These are phyloP conservation scores for Pyrgilauda ruficollis DNA, from an alignment of 2,113 vertebrate genomes.

Conservation along the genomic window DNA sequence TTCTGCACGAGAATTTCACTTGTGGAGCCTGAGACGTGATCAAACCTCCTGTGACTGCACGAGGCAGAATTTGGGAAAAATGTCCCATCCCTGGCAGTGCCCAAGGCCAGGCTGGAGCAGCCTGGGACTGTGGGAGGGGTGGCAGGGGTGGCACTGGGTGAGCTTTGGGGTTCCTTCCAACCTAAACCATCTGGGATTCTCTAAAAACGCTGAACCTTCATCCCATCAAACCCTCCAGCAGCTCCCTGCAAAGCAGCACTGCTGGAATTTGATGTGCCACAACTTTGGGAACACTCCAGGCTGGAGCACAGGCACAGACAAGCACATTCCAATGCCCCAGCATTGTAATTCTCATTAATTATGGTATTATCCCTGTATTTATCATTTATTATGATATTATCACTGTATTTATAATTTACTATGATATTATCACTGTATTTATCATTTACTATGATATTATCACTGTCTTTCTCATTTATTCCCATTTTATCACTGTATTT, in stretches of 20 bases:
- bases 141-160: background rate
- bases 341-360: fast-evolving
- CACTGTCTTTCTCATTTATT: no score
- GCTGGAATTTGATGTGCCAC: fast-evolving
- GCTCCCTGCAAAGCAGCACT: fast-evolving
- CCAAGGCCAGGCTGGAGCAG: background rate
- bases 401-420: background rate
- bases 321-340: fast-evolving
- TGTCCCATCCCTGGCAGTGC: background rate
- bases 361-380: fast-evolving
- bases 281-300: fast-evolving
- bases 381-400: fast-evolving
- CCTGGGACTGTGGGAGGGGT: background rate
- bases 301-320: background rate
- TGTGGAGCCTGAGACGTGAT: fast-evolving
- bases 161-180: fast-evolving
- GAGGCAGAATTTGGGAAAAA: background rate
- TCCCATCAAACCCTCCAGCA: background rate
- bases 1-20: no score
- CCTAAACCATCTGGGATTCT: background rate
- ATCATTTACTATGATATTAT: background rate
- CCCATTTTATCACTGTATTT: background rate
- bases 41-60: background rate
- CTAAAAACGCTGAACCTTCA: background rate
- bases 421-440: fast-evolving